Evolutionary conservation across 1,140 invertebrate species (phyloP), one percentile per base, ranked within the genome.

Genomic region (Marisa cornuarietis): DNA sequence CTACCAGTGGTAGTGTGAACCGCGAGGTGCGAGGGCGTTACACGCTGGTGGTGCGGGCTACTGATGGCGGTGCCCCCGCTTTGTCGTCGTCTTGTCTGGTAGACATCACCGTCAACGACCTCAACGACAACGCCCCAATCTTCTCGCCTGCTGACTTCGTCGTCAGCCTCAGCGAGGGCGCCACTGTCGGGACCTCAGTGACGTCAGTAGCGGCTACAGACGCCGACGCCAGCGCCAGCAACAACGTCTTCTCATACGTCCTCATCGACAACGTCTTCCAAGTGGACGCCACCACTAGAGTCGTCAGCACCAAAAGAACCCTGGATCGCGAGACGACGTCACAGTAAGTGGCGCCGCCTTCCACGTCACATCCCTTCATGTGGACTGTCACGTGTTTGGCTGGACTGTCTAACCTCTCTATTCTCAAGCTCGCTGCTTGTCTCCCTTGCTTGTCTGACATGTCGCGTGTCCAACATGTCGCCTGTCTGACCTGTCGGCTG

Each of bases 11-110:
- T 22, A 49, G 18, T 31, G 92, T 98, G 26, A 97, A 99, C 89
- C 93, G 96, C 52, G 98, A 99, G 92, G 89, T 93, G 16, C 93
- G 92, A 71, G 93, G 94, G 18, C 68, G 42, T 13, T 80, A 81
- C 76, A 51, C 73, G 18, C 65, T 87, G 13, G 66, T 83, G 18
- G 69, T 87, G 13, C 62, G 78, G 63, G 85, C 85, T 0, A 61
- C 68, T 6, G 87, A 88, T 81, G 75, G 78, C 54, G 87, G 85
- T 5, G 76, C 71, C 6, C 82, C 83, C 16, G 58, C 83, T 31
- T 68, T 81, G 24, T 66, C 80, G 8, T 78, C 82, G 42, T 54
- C 72, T 7, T 69, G 79, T 18, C 63, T 80, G 6, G 76, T 87
- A 16, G 83, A 82, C n/a, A 78, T 87, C 8, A 75, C 81, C n/a